Evolutionary conservation across 2,113 vertebrate species (phyloP).

Genomic region (Campylomormyrus numenius): DNA sequence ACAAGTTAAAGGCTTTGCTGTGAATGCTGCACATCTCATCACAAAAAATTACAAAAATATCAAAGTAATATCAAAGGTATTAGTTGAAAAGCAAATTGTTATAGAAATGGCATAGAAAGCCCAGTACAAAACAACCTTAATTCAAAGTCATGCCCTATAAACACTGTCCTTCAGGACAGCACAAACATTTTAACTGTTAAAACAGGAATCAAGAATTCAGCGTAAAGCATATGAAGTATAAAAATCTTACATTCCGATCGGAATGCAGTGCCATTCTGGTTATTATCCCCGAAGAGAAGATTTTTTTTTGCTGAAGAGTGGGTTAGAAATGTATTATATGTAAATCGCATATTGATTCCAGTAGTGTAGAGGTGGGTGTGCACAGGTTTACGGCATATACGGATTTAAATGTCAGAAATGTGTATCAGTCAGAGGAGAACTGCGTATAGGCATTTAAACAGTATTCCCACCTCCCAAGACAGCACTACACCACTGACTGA

Average conservation of each 20-base stretch:
- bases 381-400: neutral
- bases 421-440: neutral
- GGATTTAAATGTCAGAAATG: neutral
- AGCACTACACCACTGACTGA: neutral
- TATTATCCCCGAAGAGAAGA: neutral
- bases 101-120: neutral
- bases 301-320: neutral
- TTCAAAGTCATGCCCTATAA: neutral
- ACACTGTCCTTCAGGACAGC: neutral
- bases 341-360: neutral
- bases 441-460: neutral
- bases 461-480: neutral
- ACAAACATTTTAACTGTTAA: neutral
- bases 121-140: neutral
- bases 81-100: neutral
- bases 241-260: neutral
- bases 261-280: neutral
- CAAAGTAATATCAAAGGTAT: neutral
- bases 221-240: neutral
- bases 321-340: neutral
- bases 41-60: neutral
- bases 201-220: neutral
- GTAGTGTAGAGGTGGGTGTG: neutral
- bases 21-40: neutral
- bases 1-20: neutral